A percentile compares a stretch with the other conserved stretches of the same genome.
These are phyloP conservation scores for Marcusenius ussheri DNA, from an alignment of 2,113 vertebrate species.

Conservation along the genomic window DNA sequence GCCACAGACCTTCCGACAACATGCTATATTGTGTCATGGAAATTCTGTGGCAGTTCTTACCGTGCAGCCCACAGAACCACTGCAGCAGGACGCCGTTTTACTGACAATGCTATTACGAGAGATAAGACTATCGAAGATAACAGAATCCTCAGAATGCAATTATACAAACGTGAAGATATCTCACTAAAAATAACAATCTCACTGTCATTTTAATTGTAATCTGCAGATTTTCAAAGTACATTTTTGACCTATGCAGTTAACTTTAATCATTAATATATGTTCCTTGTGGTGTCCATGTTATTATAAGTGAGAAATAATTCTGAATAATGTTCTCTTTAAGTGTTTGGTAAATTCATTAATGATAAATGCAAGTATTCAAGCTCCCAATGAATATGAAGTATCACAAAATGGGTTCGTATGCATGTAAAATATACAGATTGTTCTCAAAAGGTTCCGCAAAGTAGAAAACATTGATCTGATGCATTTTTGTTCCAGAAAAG, in stretches of 20 bases:
- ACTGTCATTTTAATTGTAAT: background rate
- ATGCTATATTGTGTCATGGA: background rate
- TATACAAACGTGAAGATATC: background rate
- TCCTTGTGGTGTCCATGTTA: background rate
- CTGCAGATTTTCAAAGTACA: background rate
- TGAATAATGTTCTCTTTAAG: background rate
- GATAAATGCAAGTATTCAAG: background rate
- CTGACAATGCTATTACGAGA: background rate
- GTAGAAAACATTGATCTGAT: background rate
- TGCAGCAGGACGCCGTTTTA: background rate
- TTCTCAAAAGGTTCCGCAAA: background rate
- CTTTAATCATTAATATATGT: background rate
- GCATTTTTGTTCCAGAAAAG: background rate
- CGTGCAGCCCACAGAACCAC: background rate
- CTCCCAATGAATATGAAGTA: background rate
- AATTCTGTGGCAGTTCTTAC: background rate
- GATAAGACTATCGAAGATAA: background rate
- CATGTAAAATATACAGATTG: background rate
- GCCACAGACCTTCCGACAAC: background rate
- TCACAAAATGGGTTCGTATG: background rate
- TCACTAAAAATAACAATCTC: background rate
- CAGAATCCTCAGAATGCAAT: background rate
- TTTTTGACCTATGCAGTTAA: background rate
- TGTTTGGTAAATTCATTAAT: background rate
- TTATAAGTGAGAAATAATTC: background rate